Evolutionary conservation across 1,140 invertebrate species (phyloP).

Genomic region (Heterodera schachtii): DNA sequence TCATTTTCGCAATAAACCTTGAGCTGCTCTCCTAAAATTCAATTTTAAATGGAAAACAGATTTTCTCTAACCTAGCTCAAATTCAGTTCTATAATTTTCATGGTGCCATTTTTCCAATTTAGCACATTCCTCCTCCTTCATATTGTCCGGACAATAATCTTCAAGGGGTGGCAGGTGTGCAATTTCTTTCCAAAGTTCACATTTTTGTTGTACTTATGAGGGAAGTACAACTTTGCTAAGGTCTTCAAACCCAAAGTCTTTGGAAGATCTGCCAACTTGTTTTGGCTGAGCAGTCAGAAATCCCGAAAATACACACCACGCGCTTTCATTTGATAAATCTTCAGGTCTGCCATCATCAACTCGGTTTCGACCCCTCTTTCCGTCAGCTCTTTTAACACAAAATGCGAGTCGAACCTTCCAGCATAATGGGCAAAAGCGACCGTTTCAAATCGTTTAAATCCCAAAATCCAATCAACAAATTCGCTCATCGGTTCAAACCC

Average conservation of each 20-base stretch:
- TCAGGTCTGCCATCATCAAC: not conserved
- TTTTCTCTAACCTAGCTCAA: not conserved
- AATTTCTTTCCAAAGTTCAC: not conserved
- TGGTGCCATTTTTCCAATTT: not conserved
- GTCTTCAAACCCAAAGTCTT: not conserved
- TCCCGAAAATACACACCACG: not conserved
- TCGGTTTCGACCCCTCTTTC: not conserved
- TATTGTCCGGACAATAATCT: no score
- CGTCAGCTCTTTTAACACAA: not conserved
- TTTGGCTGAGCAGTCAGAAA: not conserved
- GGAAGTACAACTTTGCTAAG: not conserved
- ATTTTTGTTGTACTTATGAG: not conserved
- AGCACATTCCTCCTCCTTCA: not conserved
- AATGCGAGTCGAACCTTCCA: no score
- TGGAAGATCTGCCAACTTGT: not conserved
- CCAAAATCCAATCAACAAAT: constrained; percentile 3
- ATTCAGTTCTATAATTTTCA: not conserved
- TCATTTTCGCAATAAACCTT: no score
- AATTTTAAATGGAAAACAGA: no score
- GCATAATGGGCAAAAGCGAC: no score
- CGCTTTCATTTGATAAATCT: not conserved
- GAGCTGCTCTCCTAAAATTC: not conserved
- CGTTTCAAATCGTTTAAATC: not conserved
- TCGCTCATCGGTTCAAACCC: not conserved
- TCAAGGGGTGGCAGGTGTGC: no score